A percentile compares a stretch with the other conserved stretches of the same genome.
phyloP scores from a whole-genome alignment of 1,140 invertebrate genomes.

The Ctenoplectra terminalis region DNA sequence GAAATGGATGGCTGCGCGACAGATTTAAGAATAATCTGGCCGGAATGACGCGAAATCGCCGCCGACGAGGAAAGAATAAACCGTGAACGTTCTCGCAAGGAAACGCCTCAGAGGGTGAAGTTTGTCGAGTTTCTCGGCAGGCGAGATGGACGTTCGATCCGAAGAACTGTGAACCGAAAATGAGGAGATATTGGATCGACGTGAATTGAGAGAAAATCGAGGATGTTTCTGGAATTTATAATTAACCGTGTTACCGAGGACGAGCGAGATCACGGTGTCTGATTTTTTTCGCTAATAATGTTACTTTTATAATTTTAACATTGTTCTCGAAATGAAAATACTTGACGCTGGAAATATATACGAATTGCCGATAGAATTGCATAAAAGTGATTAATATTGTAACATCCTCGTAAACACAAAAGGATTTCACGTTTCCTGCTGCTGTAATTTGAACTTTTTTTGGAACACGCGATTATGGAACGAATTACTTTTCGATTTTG shows the following conservation, averaged over 20 bases:
- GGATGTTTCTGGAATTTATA: background rate
- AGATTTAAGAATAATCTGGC: constrained; percentile 41
- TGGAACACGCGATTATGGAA: background rate
- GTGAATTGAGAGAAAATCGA: background rate
- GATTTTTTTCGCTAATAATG: too few relatives aligned
- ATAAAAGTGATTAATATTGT: too few relatives aligned
- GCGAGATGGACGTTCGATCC: background rate
- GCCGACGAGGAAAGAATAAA: constrained; percentile 37
- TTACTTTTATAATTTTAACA: too few relatives aligned
- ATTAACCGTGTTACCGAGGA: too few relatives aligned
- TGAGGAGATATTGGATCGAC: background rate
- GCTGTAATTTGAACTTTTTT: too few relatives aligned
- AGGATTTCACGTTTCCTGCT: too few relatives aligned
- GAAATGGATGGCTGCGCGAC: constrained; percentile 21
- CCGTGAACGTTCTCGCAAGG: background rate
- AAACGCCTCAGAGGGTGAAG: background rate
- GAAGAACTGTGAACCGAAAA: background rate
- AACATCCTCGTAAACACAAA: too few relatives aligned
- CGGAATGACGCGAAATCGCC: constrained; percentile 25
- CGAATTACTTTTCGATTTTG: background rate
- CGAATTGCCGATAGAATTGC: too few relatives aligned
- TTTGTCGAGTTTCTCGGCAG: background rate
- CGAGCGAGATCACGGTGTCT: too few relatives aligned
- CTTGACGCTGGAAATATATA: too few relatives aligned
- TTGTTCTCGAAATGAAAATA: too few relatives aligned